These are phyloP conservation scores for Ganaspis brasiliensis DNA, from an alignment of 2,888 invertebrate species.

Conservation along the genomic window DNA sequence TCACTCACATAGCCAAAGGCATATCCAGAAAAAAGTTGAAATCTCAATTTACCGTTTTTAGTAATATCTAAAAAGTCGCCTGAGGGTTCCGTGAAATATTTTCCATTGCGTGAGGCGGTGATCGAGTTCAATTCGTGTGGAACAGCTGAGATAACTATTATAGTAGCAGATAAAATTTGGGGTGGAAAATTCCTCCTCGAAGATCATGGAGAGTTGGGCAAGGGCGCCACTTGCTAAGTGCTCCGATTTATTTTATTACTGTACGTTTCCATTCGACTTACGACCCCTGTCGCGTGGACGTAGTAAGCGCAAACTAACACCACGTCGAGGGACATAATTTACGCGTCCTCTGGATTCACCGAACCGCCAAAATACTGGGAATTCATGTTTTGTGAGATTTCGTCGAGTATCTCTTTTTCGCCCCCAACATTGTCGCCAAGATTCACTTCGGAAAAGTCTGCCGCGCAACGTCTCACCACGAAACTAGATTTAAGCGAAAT, in stretches of 20 bases:
- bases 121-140: neutral
- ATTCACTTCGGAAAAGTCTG: conserved; percentile 19
- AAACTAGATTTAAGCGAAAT: conserved; percentile 26
- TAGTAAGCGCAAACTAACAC: conserved; percentile 34
- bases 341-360: conserved; percentile 11
- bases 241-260: conserved; percentile 75
- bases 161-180: neutral
- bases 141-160: conserved; percentile 10
- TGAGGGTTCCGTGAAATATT: conserved; percentile 3
- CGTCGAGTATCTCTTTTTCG: conserved; percentile 9
- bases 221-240: conserved; percentile 64
- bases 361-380: conserved; percentile 16
- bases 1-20: too few species aligned
- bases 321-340: conserved; percentile 22
- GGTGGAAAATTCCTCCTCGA: conserved; percentile 5
- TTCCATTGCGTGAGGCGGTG: conserved; percentile 12
- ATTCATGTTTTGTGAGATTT: conserved; percentile 29
- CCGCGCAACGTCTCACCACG: neutral
- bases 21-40: too few species aligned
- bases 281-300: conserved; percentile 40
- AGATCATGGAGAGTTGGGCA: neutral
- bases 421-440: conserved; percentile 10
- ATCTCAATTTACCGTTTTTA: too few species aligned
- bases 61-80: conserved; percentile 16
- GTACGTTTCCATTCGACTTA: conserved; percentile 54